A percentile compares a stretch with the other conserved stretches of the same genome.
These are phyloP conservation scores for Athrips mouffetella DNA, from an alignment of 2,888 invertebrate genomes.

Conservation along the genomic window DNA sequence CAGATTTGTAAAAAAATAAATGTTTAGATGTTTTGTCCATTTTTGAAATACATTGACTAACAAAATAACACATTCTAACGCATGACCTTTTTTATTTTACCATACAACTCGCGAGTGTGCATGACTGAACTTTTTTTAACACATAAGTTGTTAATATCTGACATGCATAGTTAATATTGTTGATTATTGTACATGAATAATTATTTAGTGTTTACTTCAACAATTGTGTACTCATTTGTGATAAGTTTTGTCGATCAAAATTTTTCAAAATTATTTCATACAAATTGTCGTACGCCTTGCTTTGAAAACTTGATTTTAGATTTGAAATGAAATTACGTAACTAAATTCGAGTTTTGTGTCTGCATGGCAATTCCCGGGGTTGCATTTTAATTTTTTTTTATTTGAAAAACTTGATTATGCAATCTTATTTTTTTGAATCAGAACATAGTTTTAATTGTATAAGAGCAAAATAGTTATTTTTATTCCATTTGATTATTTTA, in stretches of 20 bases:
- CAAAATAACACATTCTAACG: conserved; percentile 73
- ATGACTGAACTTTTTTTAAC: conserved; percentile 53
- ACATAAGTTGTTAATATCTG: conserved; percentile 50
- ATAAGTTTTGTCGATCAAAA: neutral
- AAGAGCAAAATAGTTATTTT: neutral
- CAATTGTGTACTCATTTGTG: conserved; percentile 45
- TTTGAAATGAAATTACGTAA: conserved; percentile 44
- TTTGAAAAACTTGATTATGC: conserved; percentile 75
- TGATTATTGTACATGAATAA: conserved; percentile 39
- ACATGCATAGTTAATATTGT: conserved; percentile 51
- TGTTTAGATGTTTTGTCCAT: conserved; percentile 26
- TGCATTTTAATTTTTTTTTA: conserved; percentile 71
- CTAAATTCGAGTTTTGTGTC: conserved; percentile 65
- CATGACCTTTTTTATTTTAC: conserved; percentile 67
- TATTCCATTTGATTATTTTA: conserved; percentile 46
- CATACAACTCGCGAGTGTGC: conserved; percentile 72
- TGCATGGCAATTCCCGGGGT: conserved; percentile 74
- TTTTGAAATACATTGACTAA: conserved; percentile 73
- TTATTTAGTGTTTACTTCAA: conserved; percentile 70
- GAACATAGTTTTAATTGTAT: conserved; percentile 35
- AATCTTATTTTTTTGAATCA: conserved; percentile 48
- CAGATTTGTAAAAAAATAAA: too few species aligned
- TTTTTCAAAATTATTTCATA: conserved; percentile 27
- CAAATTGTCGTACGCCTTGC: conserved; percentile 59
- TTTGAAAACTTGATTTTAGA: conserved; percentile 72